phyloP scores from a whole-genome alignment of 2,797 vertebrate species.

The Tokudaia tokunoshimensis region DNA sequence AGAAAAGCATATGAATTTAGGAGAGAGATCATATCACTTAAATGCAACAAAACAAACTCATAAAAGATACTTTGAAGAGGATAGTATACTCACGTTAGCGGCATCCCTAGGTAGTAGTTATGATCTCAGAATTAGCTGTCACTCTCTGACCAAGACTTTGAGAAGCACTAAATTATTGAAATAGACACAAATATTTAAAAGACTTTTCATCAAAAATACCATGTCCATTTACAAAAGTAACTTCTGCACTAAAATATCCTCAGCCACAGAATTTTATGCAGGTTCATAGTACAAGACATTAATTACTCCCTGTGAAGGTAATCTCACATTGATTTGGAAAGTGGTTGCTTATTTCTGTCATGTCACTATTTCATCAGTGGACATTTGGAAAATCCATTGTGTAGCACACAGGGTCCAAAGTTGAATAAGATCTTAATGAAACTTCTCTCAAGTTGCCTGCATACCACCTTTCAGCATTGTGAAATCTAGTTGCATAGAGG shows the following conservation, averaged over 20 bases:
- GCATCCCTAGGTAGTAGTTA: neutral
- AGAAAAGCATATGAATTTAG: neutral
- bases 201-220: neutral
- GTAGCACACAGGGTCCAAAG: neutral
- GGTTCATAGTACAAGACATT: neutral
- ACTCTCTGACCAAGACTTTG: neutral
- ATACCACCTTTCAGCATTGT: neutral
- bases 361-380: neutral
- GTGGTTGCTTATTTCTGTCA: neutral
- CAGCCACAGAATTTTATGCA: neutral
- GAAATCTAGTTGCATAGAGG: neutral
- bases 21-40: neutral
- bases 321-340: neutral
- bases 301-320: no score
- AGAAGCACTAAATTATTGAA: neutral
- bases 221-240: neutral
- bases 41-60: neutral
- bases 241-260: neutral
- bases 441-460: neutral
- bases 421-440: neutral
- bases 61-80: neutral
- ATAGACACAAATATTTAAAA: neutral
- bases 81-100: neutral
- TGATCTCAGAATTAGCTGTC: neutral
- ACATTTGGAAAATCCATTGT: neutral